phyloP scores from a whole-genome alignment of 2,113 vertebrate genomes.

The Dasyornis broadbenti region DNA sequence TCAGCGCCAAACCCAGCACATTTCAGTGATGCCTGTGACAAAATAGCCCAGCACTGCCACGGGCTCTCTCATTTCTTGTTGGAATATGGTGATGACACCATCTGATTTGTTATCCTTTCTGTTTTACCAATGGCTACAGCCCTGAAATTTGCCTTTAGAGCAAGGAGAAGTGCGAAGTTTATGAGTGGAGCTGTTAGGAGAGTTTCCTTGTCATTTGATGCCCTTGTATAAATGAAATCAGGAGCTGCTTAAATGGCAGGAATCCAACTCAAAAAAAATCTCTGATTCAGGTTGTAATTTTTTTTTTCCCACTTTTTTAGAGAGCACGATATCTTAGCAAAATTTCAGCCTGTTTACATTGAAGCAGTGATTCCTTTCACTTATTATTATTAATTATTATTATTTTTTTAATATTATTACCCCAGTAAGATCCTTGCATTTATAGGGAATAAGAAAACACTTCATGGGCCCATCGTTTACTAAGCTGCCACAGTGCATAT shows the following conservation, averaged over 20 bases:
- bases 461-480: background rate
- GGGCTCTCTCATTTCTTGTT: background rate
- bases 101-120: background rate
- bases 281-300: background rate
- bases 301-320: background rate
- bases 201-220: background rate
- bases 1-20: background rate
- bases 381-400: background rate
- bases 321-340: background rate
- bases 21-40: background rate
- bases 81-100: fast-evolving
- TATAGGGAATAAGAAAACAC: background rate
- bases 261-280: background rate
- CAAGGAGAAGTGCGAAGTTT: background rate
- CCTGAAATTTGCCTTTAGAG: background rate
- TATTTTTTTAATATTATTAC: background rate
- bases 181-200: background rate
- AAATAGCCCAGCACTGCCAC: background rate
- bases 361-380: background rate
- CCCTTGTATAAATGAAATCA: background rate
- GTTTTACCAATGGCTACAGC: background rate
- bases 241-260: background rate
- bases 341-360: background rate
- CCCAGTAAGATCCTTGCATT: background rate
- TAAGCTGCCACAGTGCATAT: background rate